Evolutionary conservation across 2,113 vertebrate species (phyloP).

Genomic region (Leiothrix lutea): DNA sequence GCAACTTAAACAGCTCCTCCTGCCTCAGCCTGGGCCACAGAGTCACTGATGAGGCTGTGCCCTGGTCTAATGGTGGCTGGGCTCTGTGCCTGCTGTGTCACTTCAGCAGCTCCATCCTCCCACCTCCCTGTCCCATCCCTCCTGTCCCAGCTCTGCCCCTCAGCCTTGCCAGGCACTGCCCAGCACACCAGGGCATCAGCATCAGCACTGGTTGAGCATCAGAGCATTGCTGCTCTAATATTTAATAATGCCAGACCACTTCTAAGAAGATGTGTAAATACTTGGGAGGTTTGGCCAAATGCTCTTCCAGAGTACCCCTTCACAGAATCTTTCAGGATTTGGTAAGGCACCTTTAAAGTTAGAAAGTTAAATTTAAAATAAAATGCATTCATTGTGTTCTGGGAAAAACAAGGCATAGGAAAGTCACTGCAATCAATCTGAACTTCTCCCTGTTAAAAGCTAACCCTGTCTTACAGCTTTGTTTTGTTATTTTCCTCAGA

Average conservation of each 20-base stretch:
- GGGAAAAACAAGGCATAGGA: background rate
- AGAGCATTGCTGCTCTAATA: background rate
- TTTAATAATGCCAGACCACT: background rate
- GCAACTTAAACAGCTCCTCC: background rate
- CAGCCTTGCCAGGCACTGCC: background rate
- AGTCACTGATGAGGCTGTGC: background rate
- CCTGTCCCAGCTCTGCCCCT: background rate
- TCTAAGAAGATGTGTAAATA: background rate
- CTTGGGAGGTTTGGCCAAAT: background rate
- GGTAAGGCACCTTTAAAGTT: background rate
- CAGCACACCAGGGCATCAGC: background rate
- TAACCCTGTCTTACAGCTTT: slow-evolving; percentile 10
- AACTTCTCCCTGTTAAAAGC: slow-evolving; percentile 17
- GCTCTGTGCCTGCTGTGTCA: accelerated
- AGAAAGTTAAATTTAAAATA: background rate
- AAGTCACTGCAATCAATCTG: slow-evolving; percentile 3
- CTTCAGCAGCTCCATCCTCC: background rate
- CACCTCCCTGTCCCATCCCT: background rate
- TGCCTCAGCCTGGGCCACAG: background rate
- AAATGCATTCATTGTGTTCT: background rate
- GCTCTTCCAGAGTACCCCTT: background rate
- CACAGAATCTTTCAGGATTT: background rate
- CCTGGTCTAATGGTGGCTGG: background rate
- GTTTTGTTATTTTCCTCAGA: slow-evolving; percentile 49
- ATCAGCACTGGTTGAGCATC: background rate